These are phyloP conservation scores for Anser brachyrhynchus DNA, from an alignment of 2,113 vertebrate species.

Conservation along the genomic window DNA sequence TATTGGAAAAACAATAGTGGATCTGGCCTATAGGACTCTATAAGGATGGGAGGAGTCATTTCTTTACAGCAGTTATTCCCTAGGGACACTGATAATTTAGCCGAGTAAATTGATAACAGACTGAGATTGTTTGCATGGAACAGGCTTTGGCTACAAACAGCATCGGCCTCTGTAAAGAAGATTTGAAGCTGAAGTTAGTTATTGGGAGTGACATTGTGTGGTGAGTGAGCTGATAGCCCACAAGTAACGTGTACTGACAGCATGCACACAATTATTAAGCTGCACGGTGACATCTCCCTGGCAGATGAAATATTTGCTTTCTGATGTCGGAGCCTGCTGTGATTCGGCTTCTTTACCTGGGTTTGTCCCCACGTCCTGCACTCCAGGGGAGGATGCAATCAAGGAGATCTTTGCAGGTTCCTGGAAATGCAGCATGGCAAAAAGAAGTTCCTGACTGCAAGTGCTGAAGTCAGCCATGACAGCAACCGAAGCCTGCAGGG, in stretches of 20 bases:
- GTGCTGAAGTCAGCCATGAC: not conserved
- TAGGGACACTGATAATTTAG: not conserved
- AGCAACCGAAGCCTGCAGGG: not conserved
- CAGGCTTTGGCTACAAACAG: not conserved
- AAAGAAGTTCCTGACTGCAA: not conserved
- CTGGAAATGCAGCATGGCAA: not conserved
- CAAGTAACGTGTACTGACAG: not conserved
- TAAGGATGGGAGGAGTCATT: not conserved
- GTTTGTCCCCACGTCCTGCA: not conserved
- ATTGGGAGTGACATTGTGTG: not conserved
- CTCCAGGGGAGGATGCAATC: not conserved
- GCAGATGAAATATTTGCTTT: not conserved
- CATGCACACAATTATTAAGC: not conserved
- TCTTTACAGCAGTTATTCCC: not conserved
- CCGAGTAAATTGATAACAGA: not conserved
- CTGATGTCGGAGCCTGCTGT: not conserved
- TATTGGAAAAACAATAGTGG: not conserved
- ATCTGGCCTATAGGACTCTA: not conserved
- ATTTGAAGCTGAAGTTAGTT: not conserved
- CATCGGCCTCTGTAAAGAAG: not conserved
- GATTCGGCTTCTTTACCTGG: not conserved
- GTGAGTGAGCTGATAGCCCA: not conserved
- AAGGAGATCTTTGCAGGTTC: not conserved
- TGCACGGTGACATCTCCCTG: rapidly evolving
- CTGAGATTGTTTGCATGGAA: not conserved